Conservation (phyloP, 1,140 invertebrate genomes). For the Tachypleus tridentatus region DNA sequence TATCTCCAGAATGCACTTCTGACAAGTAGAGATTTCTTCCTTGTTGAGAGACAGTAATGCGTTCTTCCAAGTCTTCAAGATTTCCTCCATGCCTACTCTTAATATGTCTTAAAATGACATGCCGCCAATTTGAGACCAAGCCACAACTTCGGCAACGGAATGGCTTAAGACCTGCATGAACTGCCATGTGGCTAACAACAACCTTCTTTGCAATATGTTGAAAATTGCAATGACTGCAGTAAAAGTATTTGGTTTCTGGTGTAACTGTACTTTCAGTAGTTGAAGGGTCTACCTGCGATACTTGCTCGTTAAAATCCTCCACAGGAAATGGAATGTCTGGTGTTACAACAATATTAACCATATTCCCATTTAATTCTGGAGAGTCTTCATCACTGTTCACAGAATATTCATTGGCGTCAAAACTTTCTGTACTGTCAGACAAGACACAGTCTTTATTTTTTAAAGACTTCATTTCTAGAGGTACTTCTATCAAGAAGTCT, state of each 20-base stretch:
- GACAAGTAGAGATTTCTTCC: too few species aligned
- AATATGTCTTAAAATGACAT: conserved; percentile 46
- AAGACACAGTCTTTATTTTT: not conserved
- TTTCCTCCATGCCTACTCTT: conserved; percentile 16
- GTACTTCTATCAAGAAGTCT: conserved; percentile 29
- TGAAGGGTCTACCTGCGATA: conserved; percentile 21
- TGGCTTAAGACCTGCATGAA: conserved; percentile 27
- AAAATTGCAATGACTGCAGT: conserved; percentile 25
- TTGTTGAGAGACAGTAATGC: conserved; percentile 1
- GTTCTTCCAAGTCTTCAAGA: conserved; percentile 18
- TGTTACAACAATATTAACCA: conserved; percentile 19
- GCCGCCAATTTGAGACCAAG: conserved; percentile 63
- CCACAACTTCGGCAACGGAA: conserved; percentile 61
- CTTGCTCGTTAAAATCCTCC: conserved; percentile 20
- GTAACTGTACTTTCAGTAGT: conserved; percentile 16
- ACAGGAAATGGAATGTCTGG: conserved; percentile 21
- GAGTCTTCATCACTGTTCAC: conserved; percentile 14
- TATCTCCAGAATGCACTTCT: too few species aligned
- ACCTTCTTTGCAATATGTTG: conserved; percentile 50
- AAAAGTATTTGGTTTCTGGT: conserved; percentile 21
- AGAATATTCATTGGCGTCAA: not conserved
- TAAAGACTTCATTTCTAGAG: not conserved
- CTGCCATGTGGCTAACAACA: conserved; percentile 43
- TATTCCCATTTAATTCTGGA: conserved; percentile 8
- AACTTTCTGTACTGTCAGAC: not conserved